These are phyloP conservation scores for Saccostrea glomerata DNA, from an alignment of 1,140 invertebrate species.

Conservation along the genomic window DNA sequence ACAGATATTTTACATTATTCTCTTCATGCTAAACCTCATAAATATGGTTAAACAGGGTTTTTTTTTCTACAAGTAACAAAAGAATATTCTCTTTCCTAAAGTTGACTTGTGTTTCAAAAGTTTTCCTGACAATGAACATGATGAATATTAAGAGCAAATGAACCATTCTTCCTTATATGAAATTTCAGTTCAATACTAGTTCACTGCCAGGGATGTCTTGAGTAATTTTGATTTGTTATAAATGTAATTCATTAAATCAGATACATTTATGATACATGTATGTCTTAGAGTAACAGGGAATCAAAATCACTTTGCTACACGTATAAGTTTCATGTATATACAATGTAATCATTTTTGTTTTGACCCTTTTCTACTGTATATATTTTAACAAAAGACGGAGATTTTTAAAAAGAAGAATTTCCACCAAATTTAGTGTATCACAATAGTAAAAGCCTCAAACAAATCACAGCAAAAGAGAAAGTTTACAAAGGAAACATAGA, in stretches of 20 bases:
- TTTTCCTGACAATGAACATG: neutral
- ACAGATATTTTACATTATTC: slow-evolving; percentile 31
- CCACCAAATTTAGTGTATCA: no score
- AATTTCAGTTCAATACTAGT: no score
- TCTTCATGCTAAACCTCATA: neutral
- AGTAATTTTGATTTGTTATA: neutral
- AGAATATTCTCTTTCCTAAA: neutral
- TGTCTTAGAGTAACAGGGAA: neutral
- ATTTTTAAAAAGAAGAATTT: no score
- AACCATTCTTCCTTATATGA: no score
- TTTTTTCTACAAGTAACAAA: neutral
- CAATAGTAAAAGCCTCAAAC: no score
- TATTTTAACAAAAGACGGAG: no score
- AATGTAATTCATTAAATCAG: neutral
- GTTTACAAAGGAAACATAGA: no score
- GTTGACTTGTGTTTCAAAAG: neutral
- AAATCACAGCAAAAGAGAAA: no score
- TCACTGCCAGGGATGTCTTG: no score
- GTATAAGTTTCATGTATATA: neutral
- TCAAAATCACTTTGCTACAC: neutral
- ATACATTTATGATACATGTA: neutral
- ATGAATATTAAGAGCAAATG: no score
- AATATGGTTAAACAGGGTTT: neutral
- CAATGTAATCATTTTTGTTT: no score
- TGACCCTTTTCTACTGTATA: no score